Evolutionary conservation across 2,888 invertebrate species (phyloP).

Genomic region (Chydorus sphaericus): DNA sequence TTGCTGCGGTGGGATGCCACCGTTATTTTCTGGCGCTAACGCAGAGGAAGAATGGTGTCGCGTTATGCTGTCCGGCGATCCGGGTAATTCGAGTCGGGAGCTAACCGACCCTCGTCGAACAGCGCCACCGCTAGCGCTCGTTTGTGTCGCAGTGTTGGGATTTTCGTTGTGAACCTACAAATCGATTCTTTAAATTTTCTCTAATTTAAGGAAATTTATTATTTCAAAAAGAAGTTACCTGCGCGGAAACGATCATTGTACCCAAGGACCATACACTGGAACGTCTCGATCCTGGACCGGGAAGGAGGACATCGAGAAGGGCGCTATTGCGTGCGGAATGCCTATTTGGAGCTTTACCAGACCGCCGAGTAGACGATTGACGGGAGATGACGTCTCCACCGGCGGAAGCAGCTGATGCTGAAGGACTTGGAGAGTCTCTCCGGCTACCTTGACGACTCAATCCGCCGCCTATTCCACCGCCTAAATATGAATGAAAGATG

Average conservation of each 20-base stretch:
- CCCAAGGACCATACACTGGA: conserved; percentile 12
- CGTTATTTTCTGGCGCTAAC: not conserved
- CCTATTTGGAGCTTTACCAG: not conserved
- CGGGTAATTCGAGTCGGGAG: not conserved
- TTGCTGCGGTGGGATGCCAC: not conserved
- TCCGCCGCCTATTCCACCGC: conserved; percentile 6
- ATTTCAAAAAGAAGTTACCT: not conserved
- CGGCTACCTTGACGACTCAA: conserved; percentile 4
- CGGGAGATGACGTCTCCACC: conserved; percentile 2
- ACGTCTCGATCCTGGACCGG: not conserved
- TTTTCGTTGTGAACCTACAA: conserved; percentile 2
- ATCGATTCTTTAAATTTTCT: not conserved
- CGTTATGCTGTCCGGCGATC: not conserved
- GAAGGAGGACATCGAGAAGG: conserved; percentile 7
- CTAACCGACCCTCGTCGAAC: not conserved
- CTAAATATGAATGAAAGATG: conserved; percentile 11
- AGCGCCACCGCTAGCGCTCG: not conserved
- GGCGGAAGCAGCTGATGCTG: not conserved
- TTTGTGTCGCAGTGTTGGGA: not conserved
- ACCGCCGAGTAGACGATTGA: not conserved
- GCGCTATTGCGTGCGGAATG: not conserved
- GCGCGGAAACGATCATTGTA: conserved; percentile 13
- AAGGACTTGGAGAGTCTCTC: conserved; percentile 9
- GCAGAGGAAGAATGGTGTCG: not conserved
- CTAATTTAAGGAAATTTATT: not conserved